Base-by-base conservation (phyloP, 2,797 vertebrate species). In the Labeo calbasu region DNA sequence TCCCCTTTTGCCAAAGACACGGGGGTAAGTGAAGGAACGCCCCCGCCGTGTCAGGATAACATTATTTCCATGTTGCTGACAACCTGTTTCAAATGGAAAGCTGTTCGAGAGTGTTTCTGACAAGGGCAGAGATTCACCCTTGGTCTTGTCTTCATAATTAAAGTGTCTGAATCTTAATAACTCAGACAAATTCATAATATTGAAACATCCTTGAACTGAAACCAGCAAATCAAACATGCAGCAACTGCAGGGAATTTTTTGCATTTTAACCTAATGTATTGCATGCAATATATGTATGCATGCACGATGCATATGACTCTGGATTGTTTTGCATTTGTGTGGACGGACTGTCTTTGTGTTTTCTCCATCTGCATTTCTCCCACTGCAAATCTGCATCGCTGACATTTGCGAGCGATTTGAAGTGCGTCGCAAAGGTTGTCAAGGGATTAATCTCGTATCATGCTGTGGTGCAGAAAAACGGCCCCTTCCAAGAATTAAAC, bases 401-500 rank as follows among this genome's bases (percentile, higher is more conserved):
- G 94, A 95, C 94, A 95, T 95, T 95, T 94, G 93, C 93, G 91
- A 95, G 92, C 91, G 93, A 93, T 94, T 94, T 94, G 93, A 95
- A 95, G 93, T 93, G 92, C 87, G 86, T 93, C 91, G 91, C 93
- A 92, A 95, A 95, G 93, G 94, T 95, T 95, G 95, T 95, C 94
- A 94, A 92, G 94, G 95, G 94, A 96, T 95, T 96, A 95, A 95
- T 96, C 95, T 95, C 92, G 92, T 94, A 93, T 94, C 94, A 94
- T 88, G 93, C 94, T 95, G 94, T 91, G 94, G 91, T 89, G 90
- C 91, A 87, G 92, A 90, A 93, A 94, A 92, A 93, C 88, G 88
- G 85, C 92, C 94, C 93, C 94, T 93, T 95, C 94, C 93, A 94
- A 94, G 94, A 95, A 95, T 94, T 93, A 94, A 94, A 94, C 92